Evolutionary conservation across 2,888 invertebrate genomes (phyloP).

Genomic region (Drosophila kokeensis): DNA sequence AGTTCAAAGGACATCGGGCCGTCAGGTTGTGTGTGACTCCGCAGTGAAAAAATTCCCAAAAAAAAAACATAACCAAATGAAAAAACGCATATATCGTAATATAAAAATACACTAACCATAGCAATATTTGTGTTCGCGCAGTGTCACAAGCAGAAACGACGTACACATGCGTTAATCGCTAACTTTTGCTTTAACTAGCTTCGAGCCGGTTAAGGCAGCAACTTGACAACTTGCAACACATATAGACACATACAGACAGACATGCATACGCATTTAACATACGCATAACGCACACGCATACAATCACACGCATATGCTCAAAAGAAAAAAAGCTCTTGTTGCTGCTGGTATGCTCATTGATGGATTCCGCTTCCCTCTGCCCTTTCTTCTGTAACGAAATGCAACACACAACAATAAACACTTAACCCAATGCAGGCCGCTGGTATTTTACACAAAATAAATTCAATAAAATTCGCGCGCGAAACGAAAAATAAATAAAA

Average conservation of each 20-base stretch:
- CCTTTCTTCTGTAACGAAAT: neutral
- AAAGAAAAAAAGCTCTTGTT: slow-evolving; percentile 19
- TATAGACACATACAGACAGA: neutral
- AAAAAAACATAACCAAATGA: slow-evolving; percentile 3
- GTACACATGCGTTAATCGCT: neutral
- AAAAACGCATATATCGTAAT: neutral
- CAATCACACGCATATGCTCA: neutral
- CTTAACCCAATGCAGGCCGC: neutral
- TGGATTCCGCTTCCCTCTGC: neutral
- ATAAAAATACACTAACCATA: neutral
- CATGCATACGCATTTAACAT: neutral
- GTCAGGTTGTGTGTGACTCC: slow-evolving; percentile 79
- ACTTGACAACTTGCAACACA: neutral
- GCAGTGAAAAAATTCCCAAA: slow-evolving; percentile 23
- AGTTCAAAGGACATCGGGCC: slow-evolving; percentile 83
- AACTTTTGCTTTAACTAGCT: neutral
- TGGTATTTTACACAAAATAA: neutral
- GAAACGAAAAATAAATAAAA: neutral
- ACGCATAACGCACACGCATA: slow-evolving; percentile 7
- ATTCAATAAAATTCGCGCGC: slow-evolving; percentile 7
- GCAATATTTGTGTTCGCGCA: slow-evolving; percentile 15
- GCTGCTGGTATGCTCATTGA: neutral
- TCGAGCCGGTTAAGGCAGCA: neutral
- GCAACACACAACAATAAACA: neutral
- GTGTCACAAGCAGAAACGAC: neutral